Percentiles rank a stretch among this genome's conserved stretches.
phyloP scores from a whole-genome alignment of 2,113 vertebrate genomes.

The Anolis sagrei region DNA sequence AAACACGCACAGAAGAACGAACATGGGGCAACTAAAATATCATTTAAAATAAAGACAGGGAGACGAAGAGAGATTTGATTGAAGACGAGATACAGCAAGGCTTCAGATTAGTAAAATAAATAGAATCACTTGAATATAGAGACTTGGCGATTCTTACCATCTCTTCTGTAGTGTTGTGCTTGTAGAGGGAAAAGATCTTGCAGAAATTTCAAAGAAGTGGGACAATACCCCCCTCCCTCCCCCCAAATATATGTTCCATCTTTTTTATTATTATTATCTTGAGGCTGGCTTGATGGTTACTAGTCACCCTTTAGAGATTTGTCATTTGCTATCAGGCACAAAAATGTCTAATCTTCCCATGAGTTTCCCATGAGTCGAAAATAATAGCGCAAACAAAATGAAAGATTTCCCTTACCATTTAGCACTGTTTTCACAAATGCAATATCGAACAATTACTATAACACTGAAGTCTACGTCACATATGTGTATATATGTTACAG shows the following conservation, averaged over 20 bases:
- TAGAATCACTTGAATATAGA: slow-evolving; percentile 69
- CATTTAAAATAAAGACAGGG: slow-evolving; percentile 52
- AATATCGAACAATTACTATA: slow-evolving; percentile 68
- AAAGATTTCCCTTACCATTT: slow-evolving; percentile 64
- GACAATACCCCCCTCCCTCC: slow-evolving; percentile 60
- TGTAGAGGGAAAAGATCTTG: slow-evolving; percentile 74
- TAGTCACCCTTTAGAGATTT: slow-evolving; percentile 71
- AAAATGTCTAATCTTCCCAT: slow-evolving; percentile 53
- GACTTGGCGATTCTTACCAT: slow-evolving; percentile 71
- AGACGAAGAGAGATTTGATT: not conserved
- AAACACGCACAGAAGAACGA: not conserved
- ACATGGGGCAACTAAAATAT: slow-evolving; percentile 54
- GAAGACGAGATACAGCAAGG: slow-evolving; percentile 54
- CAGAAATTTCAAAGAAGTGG: slow-evolving; percentile 60
- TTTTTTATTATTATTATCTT: slow-evolving; percentile 13
- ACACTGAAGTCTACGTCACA: slow-evolving; percentile 18
- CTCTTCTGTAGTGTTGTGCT: slow-evolving; percentile 84
- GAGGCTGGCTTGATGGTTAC: slow-evolving; percentile 73
- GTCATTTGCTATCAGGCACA: slow-evolving; percentile 71
- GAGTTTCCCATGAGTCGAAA: slow-evolving; percentile 49
- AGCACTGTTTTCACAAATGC: slow-evolving; percentile 52
- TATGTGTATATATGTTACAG: not conserved
- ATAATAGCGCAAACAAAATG: slow-evolving; percentile 46
- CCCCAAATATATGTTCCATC: slow-evolving; percentile 64
- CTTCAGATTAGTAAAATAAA: slow-evolving; percentile 75